Percentiles rank a stretch among this genome's conserved stretches.
phyloP scores from a whole-genome alignment of 2,888 invertebrate genomes.

The Bombylius discolor region DNA sequence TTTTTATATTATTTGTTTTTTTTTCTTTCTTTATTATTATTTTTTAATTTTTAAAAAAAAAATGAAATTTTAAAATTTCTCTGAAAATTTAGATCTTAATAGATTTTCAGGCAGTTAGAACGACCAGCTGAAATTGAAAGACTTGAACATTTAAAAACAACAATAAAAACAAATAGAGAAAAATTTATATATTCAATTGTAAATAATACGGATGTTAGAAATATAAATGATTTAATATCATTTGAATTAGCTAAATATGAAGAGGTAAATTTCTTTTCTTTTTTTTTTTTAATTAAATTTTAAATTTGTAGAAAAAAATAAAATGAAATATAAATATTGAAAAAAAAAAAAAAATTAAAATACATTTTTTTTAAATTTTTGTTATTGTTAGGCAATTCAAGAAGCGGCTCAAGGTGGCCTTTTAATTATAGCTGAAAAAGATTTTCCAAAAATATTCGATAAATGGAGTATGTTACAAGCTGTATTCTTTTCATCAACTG shows the following conservation, averaged over 20 bases:
- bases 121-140: constrained; percentile 62
- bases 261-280: constrained; percentile 29
- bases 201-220: constrained; percentile 45
- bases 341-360: not conserved
- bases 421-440: constrained; percentile 41
- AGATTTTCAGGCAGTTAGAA: constrained; percentile 70
- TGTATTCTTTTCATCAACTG: constrained; percentile 80
- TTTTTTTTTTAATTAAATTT: not conserved
- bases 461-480: constrained; percentile 74
- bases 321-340: not conserved
- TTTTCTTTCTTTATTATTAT: not conserved
- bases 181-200: constrained; percentile 46
- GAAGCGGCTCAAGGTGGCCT: constrained; percentile 60
- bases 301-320: not conserved
- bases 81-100: constrained; percentile 4
- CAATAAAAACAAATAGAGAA: constrained; percentile 45
- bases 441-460: constrained; percentile 44
- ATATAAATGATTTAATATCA: constrained; percentile 44
- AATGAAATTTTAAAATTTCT: not conserved
- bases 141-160: constrained; percentile 46
- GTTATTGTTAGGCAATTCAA: constrained; percentile 43
- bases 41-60: not conserved
- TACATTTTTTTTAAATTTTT: not conserved
- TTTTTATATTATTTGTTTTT: no score
- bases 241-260: constrained; percentile 42